Conservation (phyloP, 1,140 invertebrate genomes). For the Pectinophora gossypiella region DNA sequence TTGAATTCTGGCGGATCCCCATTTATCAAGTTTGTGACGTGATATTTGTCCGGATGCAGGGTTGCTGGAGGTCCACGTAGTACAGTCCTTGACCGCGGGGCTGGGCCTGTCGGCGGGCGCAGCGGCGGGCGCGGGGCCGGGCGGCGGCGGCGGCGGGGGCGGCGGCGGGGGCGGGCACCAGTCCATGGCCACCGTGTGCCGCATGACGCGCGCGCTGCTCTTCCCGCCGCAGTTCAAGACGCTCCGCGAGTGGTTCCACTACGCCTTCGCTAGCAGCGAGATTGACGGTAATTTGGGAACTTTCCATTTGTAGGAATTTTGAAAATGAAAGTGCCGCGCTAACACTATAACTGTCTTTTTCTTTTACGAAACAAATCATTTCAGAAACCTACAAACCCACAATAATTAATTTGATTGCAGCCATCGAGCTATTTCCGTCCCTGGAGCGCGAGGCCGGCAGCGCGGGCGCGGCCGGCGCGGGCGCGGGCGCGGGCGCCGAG, state of each 20-base stretch:
- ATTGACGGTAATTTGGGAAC: constrained; percentile 96
- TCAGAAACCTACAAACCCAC: not conserved
- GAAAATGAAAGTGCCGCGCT: no score
- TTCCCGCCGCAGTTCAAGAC: constrained; percentile 97
- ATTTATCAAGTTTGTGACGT: no score
- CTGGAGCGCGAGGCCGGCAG: constrained; percentile 84
- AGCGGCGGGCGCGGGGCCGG: constrained; percentile 38
- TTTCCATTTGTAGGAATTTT: no score
- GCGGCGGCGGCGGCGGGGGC: constrained; percentile 75
- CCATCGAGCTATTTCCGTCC: constrained; percentile 92
- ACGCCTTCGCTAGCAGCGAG: constrained; percentile 95
- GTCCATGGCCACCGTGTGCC: constrained; percentile 94
- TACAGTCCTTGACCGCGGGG: constrained; percentile 92
- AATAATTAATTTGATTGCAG: constrained; percentile 63
- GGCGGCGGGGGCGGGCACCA: constrained; percentile 83
- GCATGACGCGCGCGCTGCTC: constrained; percentile 91
- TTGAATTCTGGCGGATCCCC: no score
- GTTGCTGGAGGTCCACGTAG: constrained; percentile 79
- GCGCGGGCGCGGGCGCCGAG: constrained; percentile 78
- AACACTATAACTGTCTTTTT: no score
- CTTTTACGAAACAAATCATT: no score
- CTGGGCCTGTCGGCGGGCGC: constrained; percentile 81
- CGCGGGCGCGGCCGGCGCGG: constrained; percentile 82
- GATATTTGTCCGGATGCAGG: constrained; percentile 21
- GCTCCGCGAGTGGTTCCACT: constrained; percentile 97